Evolutionary conservation across 2,888 invertebrate genomes (phyloP), one percentile per base, ranked within the genome.

Genomic region (Panzeria rudis): DNA sequence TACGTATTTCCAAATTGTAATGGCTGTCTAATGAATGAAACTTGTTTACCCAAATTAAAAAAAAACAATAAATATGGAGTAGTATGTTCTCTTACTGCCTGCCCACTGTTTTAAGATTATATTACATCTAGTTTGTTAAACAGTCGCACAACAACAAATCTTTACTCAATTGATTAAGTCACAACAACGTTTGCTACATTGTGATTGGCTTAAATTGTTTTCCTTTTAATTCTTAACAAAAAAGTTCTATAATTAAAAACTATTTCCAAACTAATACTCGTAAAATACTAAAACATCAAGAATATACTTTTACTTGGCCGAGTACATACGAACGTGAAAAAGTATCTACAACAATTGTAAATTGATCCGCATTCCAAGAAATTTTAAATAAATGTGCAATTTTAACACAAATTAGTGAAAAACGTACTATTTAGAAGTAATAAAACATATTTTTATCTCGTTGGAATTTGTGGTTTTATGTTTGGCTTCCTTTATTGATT

Each of bases 181-280:
- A 44, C 71, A 72, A 76, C 38, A 64, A 64, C 52, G 23, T 54
- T 61, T 73, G 73, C 72, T 32, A 62, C 50, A 62, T 84, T 81
- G 68, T 77, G 73, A 84, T 84, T 84, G 79, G 79, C 56, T 84
- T 69, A 81, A 81, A 81, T 78, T 84, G 52, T 81, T 81, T 81
- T 72, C 38, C 25, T 73, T 81, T 78, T 62, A 47, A 52, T 71
- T 73, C 54, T 47, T 15, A 13, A 76, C 62, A 29, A 64, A 66
- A 76, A 75, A 62, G 29, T 54, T 47, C 56, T 50, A 64, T 38
- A 68, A 81, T 62, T 69, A 69, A 77, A 68, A 81, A 52, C 47
- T 69, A 78, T 68, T 76, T 69, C 38, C 68, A 50, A 59, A 38
- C 76, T 50, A 68, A 75, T 29, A 29, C 29, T 29, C 29, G 29